phyloP scores from a whole-genome alignment of 2,797 vertebrate species.

The Falco biarmicus region DNA sequence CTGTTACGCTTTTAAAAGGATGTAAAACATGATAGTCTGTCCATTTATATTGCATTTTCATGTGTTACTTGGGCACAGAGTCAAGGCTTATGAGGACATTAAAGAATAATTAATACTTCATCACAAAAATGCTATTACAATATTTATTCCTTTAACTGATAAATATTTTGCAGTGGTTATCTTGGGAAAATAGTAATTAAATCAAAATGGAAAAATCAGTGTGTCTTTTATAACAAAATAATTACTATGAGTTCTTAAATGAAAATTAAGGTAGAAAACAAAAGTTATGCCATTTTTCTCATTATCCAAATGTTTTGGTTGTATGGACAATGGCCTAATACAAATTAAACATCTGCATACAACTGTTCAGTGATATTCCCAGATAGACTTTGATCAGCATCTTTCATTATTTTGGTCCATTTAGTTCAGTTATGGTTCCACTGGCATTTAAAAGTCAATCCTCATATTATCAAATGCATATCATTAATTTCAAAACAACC shows the following conservation, averaged over 20 bases:
- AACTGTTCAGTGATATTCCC: not conserved
- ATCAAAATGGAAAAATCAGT: not conserved
- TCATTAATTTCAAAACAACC: not conserved
- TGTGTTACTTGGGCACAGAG: not conserved
- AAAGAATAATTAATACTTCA: not conserved
- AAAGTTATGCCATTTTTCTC: not conserved
- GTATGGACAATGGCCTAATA: not conserved
- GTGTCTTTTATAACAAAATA: not conserved
- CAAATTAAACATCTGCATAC: not conserved
- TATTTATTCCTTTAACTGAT: not conserved
- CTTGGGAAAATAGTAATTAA: not conserved
- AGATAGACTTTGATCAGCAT: not conserved
- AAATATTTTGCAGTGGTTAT: not conserved
- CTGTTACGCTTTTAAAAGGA: not conserved
- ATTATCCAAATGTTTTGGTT: not conserved
- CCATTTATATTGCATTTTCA: not conserved
- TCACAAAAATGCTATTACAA: not conserved
- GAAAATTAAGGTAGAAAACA: not conserved
- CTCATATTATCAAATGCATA: not conserved
- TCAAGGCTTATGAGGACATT: not conserved
- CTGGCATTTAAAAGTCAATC: not conserved
- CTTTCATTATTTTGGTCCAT: not conserved
- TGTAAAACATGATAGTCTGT: not conserved
- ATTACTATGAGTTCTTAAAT: not conserved
- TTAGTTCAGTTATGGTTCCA: not conserved